Evolutionary conservation across 2,113 vertebrate species (phyloP).

Genomic region (Xenus cinereus): DNA sequence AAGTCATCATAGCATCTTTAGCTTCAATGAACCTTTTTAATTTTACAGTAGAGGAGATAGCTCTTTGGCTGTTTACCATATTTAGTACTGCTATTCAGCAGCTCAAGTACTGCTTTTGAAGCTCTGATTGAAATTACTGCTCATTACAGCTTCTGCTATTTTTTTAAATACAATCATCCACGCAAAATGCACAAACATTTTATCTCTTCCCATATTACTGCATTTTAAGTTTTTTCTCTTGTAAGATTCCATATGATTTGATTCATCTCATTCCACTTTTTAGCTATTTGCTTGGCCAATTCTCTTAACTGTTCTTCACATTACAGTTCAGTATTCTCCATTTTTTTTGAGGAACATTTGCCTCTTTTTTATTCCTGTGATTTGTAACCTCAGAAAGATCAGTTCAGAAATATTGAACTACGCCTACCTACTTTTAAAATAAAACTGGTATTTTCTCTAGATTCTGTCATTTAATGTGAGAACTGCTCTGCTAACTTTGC

Average conservation of each 20-base stretch:
- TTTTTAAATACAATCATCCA: constrained; percentile 47
- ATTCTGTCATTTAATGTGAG: not conserved
- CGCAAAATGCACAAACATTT: constrained; percentile 46
- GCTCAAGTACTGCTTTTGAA: constrained; percentile 54
- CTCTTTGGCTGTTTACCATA: constrained; percentile 40
- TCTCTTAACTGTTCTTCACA: not conserved
- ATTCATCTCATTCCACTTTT: not conserved
- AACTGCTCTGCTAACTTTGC: not conserved
- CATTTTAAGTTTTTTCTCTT: not conserved
- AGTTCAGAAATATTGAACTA: constrained; percentile 3
- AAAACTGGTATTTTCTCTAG: constrained; percentile 19
- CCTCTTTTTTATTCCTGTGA: not conserved
- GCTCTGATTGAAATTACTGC: constrained; percentile 62
- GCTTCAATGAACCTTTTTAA: constrained; percentile 33
- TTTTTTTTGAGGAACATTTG: not conserved
- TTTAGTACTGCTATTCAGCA: constrained; percentile 53
- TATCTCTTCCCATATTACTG: constrained; percentile 1
- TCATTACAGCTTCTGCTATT: constrained; percentile 40
- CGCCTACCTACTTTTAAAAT: not conserved
- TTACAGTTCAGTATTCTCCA: not conserved
- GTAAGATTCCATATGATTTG: not conserved
- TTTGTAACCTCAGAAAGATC: constrained; percentile 30
- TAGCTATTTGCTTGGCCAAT: not conserved
- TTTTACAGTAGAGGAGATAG: constrained; percentile 11
- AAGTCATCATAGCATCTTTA: constrained; percentile 39